These are phyloP conservation scores for Cisticola juncidis DNA, from an alignment of 2,113 vertebrate genomes.

Conservation along the genomic window DNA sequence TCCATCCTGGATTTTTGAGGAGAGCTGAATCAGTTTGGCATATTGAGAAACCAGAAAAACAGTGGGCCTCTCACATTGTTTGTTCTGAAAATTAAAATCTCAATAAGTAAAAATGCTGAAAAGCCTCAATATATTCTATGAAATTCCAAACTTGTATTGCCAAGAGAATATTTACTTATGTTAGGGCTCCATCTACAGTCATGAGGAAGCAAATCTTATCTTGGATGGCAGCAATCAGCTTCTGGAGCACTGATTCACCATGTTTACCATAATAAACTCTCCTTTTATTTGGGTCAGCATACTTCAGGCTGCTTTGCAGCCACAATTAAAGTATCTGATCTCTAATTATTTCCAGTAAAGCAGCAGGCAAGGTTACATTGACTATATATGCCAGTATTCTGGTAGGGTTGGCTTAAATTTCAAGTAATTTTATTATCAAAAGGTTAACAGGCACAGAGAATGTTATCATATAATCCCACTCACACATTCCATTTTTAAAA, in stretches of 20 bases:
- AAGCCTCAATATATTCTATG: not conserved
- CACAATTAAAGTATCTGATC: not conserved
- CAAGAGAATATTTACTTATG: slow-evolving; percentile 44
- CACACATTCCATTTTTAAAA: not conserved
- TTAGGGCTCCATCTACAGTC: slow-evolving; percentile 78
- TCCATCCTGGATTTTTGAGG: not conserved
- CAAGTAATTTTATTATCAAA: slow-evolving; percentile 15
- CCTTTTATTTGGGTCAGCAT: not conserved
- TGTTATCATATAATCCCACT: not conserved
- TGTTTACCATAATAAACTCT: not conserved
- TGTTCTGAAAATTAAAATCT: slow-evolving; percentile 43
- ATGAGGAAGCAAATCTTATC: not conserved
- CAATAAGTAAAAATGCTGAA: not conserved
- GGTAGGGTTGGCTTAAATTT: slow-evolving; percentile 20
- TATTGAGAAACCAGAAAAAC: not conserved
- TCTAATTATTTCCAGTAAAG: slow-evolving; percentile 8
- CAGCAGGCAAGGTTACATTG: slow-evolving; percentile 9
- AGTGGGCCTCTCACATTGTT: not conserved
- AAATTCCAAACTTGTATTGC: not conserved
- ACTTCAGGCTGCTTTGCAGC: not conserved
- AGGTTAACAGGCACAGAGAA: not conserved
- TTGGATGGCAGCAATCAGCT: not conserved
- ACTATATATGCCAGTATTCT: not conserved
- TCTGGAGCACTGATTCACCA: not conserved
- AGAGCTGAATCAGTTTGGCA: not conserved